Base-by-base conservation (phyloP, 2,797 vertebrate genomes). In the Potorous gilbertii region DNA sequence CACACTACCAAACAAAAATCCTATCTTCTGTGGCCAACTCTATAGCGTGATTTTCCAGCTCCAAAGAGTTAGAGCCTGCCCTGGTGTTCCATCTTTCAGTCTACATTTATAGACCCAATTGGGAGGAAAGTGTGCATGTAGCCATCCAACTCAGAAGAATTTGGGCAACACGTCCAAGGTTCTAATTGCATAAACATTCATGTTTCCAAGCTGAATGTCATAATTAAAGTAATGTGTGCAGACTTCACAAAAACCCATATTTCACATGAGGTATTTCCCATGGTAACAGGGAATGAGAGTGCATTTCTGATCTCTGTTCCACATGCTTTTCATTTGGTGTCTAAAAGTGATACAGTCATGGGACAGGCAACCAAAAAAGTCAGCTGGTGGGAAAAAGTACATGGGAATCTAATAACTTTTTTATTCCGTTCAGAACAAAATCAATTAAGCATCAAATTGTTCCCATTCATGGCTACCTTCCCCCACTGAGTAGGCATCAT, bases 101-200 rank as follows among this genome's bases (percentile, higher is more conserved):
- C 95, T 95, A 56, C 21, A 81, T 96, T 97, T 94, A 93, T 90
- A 96, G 91, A 92, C 90, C 27, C 97, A 54, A 97, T 87, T 90
- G 28, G 0, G 55, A 10, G 0, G 81, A 0, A 87, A 95, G 54
- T 54, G 28, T 1, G 28, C 97, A 40, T 93, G 95, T 94, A 95
- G 95, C 92, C 92, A 74, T 74, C 31, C 93, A 96, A 89, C 74
- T 74, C 98, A 90, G 97, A 97, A 97, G 96, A 98, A 97, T 97
- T 92, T 92, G 55, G 94, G 87, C 81, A 93, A 96, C 57, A 89
- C 95, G 96, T 98, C 97, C 98, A 98, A 97, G 96, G 92, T 96
- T 96, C 97, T 98, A 97, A 98, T 98, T 98, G 95, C 96, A 98
- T 98, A 98, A 98, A 98, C 95, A 98, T 97, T 97, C 93, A 0